phyloP scores from a whole-genome alignment of 2,797 vertebrate genomes.

The Rallus crepitans region DNA sequence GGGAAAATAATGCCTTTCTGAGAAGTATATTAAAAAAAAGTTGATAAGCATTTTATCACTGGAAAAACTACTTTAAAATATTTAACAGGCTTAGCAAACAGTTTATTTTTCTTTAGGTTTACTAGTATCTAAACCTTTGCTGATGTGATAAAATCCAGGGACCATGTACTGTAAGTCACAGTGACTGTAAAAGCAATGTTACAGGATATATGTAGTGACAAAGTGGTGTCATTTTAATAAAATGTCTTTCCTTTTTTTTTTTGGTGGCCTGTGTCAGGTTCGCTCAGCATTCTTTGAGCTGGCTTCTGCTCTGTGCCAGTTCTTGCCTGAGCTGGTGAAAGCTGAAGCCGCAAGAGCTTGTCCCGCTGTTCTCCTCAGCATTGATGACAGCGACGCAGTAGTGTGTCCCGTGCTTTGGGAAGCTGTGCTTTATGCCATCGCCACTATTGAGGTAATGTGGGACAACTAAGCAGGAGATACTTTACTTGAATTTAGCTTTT shows the following conservation, averaged over 20 bases:
- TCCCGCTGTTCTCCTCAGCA: constrained; percentile 89
- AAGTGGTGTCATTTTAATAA: neutral
- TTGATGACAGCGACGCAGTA: constrained; percentile 92
- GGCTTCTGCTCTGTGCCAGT: constrained; percentile 88
- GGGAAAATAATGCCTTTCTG: neutral
- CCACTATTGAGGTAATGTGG: constrained; percentile 84
- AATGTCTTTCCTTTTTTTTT: neutral
- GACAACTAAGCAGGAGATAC: neutral
- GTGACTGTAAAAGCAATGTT: neutral
- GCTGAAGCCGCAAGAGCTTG: constrained; percentile 88
- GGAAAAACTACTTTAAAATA: neutral
- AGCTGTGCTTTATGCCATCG: constrained; percentile 88
- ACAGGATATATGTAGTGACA: neutral
- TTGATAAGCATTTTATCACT: neutral
- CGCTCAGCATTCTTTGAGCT: constrained; percentile 94
- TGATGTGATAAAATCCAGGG: neutral
- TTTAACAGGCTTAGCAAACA: neutral
- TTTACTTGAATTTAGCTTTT: neutral
- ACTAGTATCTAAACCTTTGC: neutral
- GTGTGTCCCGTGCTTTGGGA: constrained; percentile 95
- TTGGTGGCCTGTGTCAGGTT: constrained; percentile 79
- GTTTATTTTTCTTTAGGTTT: neutral
- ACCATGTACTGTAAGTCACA: rapidly evolving
- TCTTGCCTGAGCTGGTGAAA: constrained; percentile 84
- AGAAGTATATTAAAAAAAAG: neutral